Conservation (phyloP, 2,797 vertebrate genomes). For the Rhabdomys pumilio region DNA sequence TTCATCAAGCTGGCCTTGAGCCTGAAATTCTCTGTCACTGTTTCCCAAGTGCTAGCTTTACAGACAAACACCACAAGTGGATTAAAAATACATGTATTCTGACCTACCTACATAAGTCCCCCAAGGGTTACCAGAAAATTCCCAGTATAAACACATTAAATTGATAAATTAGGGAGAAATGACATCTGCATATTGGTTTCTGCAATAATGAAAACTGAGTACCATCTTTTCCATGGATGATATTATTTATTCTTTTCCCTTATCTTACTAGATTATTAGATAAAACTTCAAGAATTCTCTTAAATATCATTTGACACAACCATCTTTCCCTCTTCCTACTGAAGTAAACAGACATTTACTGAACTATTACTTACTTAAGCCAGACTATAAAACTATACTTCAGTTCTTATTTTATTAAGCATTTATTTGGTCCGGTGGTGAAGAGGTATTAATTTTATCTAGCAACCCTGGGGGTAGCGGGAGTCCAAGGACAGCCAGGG, state of each 20-base stretch:
- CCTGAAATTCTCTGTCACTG: not conserved
- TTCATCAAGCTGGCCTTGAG: not conserved
- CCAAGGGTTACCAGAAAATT: not conserved
- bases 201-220: constrained; percentile 15
- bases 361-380: not conserved
- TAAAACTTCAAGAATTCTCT: not conserved
- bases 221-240: not conserved
- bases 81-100: not conserved
- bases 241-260: not conserved
- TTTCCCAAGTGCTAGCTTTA: not conserved
- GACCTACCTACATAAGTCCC: not conserved
- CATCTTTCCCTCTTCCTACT: not conserved
- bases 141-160: not conserved
- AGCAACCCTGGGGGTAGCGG: not conserved
- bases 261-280: not conserved
- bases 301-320: constrained; percentile 2
- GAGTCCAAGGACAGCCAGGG: not conserved
- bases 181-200: not conserved
- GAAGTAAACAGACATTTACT: constrained; percentile 37
- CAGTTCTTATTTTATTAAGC: constrained; percentile 49
- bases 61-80: not conserved
- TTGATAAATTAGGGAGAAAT: not conserved
- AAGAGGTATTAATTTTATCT: constrained; percentile 45
- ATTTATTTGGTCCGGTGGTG: not conserved
- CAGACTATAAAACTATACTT: constrained; percentile 35